A percentile compares a stretch with the other conserved stretches of the same genome.
Evolutionary conservation across 2,888 invertebrate genomes (phyloP).

Genomic region (Conops quadrifasciatus): DNA sequence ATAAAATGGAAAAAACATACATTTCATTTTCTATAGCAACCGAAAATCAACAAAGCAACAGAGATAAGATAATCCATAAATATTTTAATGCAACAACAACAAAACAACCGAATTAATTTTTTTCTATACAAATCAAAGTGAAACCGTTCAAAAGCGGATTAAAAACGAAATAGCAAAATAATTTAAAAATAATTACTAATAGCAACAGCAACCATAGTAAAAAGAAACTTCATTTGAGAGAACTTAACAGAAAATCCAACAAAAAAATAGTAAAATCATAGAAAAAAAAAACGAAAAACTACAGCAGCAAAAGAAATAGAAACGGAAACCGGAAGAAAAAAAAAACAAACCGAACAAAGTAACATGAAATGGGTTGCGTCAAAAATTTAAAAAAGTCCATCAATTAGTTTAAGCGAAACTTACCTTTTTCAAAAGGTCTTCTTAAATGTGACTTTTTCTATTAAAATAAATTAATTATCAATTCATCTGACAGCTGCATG

Average conservation of each 20-base stretch:
- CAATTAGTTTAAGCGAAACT: neutral
- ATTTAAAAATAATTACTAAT: constrained; percentile 38
- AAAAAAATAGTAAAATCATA: constrained; percentile 43
- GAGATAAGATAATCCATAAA: constrained; percentile 31
- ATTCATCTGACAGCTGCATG: too few relatives aligned
- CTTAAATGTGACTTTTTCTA: too few relatives aligned
- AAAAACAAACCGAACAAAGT: neutral
- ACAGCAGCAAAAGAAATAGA: constrained; percentile 48
- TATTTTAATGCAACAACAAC: constrained; percentile 41
- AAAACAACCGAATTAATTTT: constrained; percentile 32
- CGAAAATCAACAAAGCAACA: constrained; percentile 34
- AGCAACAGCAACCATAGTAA: constrained; percentile 32
- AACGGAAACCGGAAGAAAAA: constrained; percentile 38
- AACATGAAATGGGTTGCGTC: neutral
- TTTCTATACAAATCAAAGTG: constrained; percentile 37
- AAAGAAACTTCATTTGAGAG: constrained; percentile 40
- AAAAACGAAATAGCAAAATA: constrained; percentile 38
- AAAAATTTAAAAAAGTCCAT: constrained; percentile 35
- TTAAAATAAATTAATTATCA: too few relatives aligned
- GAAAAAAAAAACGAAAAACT: constrained; percentile 52
- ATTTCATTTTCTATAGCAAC: constrained; percentile 37
- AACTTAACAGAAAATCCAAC: constrained; percentile 33
- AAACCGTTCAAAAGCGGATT: neutral
- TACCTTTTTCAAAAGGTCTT: neutral
- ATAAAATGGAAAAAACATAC: constrained; percentile 19